phyloP scores from a whole-genome alignment of 1,140 invertebrate genomes.

The Rhopalosiphum padi region DNA sequence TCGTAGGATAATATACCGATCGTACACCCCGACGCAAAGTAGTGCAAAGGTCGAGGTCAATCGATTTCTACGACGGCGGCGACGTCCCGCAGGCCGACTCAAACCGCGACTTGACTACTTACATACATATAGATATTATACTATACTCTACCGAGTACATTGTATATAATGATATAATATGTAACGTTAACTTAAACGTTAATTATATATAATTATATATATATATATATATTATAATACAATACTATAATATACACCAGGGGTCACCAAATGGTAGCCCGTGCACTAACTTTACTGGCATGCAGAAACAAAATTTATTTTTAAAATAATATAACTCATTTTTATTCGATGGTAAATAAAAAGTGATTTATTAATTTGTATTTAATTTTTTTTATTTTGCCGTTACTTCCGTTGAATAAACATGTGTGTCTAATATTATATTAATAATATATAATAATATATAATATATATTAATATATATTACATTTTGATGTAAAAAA shows the following conservation, averaged over 20 bases:
- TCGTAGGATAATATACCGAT: background rate
- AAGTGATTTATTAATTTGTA: too few species aligned
- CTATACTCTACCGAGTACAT: background rate
- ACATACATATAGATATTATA: background rate
- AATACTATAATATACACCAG: background rate
- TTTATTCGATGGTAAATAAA: too few species aligned
- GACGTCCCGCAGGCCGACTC: background rate
- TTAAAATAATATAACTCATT: too few species aligned
- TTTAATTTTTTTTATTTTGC: too few species aligned
- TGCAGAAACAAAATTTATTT: too few species aligned
- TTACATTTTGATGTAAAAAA: too few species aligned
- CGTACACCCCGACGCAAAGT: background rate
- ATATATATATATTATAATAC: background rate
- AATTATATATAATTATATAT: background rate
- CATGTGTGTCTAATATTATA: too few species aligned
- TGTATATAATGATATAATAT: background rate
- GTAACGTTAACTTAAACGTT: background rate
- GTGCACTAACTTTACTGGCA: too few species aligned
- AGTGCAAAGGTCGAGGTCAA: conserved; percentile 24
- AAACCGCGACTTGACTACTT: background rate
- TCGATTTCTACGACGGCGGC: background rate
- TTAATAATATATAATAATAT: too few species aligned
- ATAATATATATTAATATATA: too few species aligned
- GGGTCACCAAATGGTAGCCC: too few species aligned
- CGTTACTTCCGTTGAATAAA: too few species aligned